Evolutionary conservation across 1,140 invertebrate species (phyloP).

Genomic region (Apolygus lucorum): DNA sequence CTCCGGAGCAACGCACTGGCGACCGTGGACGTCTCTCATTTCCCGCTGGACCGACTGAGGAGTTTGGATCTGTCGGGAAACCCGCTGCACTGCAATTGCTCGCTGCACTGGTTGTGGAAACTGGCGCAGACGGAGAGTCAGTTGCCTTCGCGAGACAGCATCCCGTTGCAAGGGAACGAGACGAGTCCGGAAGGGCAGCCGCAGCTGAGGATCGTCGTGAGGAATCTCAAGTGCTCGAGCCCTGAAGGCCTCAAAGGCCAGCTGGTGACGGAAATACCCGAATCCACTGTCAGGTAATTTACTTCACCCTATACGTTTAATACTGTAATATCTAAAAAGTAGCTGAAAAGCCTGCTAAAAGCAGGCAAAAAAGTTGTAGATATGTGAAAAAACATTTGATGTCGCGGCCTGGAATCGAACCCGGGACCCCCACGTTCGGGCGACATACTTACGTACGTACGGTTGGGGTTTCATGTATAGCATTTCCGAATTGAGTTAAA

Average conservation of each 20-base stretch:
- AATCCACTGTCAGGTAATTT: slow-evolving; percentile 45
- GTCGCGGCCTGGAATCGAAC: no score
- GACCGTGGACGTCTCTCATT: slow-evolving; percentile 64
- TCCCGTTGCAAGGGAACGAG: slow-evolving; percentile 11
- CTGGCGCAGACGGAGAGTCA: slow-evolving; percentile 43
- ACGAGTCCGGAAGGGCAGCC: slow-evolving; percentile 3
- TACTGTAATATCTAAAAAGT: no score
- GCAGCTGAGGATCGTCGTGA: slow-evolving; percentile 27
- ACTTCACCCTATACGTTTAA: no score
- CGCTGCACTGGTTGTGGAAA: slow-evolving; percentile 75
- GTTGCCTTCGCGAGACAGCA: not conserved
- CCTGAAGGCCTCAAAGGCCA: slow-evolving; percentile 44
- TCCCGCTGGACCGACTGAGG: slow-evolving; percentile 63
- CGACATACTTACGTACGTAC: no score
- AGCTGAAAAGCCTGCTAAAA: no score
- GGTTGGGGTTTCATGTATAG: no score
- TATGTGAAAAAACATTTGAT: no score
- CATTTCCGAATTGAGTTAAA: no score
- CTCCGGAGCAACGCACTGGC: slow-evolving; percentile 60
- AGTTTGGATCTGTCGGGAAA: slow-evolving; percentile 66
- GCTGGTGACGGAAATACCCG: slow-evolving; percentile 45
- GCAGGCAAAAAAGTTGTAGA: no score
- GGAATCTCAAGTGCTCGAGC: slow-evolving; percentile 44
- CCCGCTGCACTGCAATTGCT: slow-evolving; percentile 79
- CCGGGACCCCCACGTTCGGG: no score